Base-by-base conservation (phyloP, 1,140 invertebrate genomes). In the Dendrolimus kikuchii region DNA sequence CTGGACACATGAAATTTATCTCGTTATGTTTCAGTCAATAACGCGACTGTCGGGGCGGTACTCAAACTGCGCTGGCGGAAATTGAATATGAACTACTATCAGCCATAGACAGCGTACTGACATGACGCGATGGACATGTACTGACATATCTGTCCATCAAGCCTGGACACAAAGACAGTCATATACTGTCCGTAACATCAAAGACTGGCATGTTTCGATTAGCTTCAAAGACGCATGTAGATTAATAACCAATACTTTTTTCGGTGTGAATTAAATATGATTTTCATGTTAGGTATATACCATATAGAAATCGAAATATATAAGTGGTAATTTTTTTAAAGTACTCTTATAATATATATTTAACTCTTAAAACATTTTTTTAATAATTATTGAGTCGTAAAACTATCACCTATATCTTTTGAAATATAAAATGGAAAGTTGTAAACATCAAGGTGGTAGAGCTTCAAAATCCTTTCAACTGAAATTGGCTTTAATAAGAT, bases 81-180 rank as follows among this genome's bases (percentile, higher is more conserved):
- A 82, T 79, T 79, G 79, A 76, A 80, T 71, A 55, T 66, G 74
- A 74, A 77, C 67, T 74, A 79, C 66, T 77, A 74, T 78, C 66
- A 62, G 58, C 38, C 51, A 65, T 60, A 58, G 65, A 66, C 66
- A 59, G 53, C 49, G 23, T 38, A 51, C 59, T 53, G 59, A 67
- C 55, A 64, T 65, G 66, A 68, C 70, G 64, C 44, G 68, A 71
- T 68, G 70, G 66, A 69, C 68, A 56, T 63, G 59, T 64, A 74
- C 62, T 74, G 77, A 80, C 71, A 51, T 68, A 77, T 81, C 76
- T 69, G 71, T 64, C 74, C 66, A 74, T 80, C 76, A 74, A 44
- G 38, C 51, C 38, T 43, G 51, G 42, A 51, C 36, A 76, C 74
- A 80, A 74, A 80, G 74, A 75, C 67, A 70, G 69, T 62, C 55